A percentile compares a stretch with the other conserved stretches of the same genome.
These are phyloP conservation scores for Neostethus bicornis DNA, from an alignment of 2,797 vertebrate genomes.

Conservation along the genomic window DNA sequence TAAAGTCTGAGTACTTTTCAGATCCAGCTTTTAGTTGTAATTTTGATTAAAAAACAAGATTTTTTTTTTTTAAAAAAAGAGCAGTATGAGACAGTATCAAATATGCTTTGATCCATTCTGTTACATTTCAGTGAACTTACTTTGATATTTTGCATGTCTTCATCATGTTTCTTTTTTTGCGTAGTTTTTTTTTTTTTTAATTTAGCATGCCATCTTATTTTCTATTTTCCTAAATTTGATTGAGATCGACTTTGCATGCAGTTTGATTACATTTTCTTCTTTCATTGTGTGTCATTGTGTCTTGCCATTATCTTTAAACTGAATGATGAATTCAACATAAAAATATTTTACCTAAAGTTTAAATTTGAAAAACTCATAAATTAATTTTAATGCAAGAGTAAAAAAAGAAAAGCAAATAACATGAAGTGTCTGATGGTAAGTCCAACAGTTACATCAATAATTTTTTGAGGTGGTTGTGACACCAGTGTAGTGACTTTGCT, in stretches of 20 bases:
- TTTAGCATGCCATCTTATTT: conserved; percentile 64
- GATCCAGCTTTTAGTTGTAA: too few relatives aligned
- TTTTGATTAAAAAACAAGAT: too few relatives aligned
- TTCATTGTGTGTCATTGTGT: conserved; percentile 25
- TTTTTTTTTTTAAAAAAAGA: too few relatives aligned
- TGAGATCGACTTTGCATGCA: conserved; percentile 74
- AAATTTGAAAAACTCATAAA: conserved; percentile 7
- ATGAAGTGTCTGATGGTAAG: conserved; percentile 58
- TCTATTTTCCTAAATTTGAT: conserved; percentile 47
- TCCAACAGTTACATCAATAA: conserved; percentile 19
- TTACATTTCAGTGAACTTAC: conserved; percentile 48
- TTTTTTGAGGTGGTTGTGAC: conserved; percentile 1
- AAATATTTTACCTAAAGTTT: conserved; percentile 10
- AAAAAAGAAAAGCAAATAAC: conserved; percentile 19
- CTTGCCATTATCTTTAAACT: conserved; percentile 22
- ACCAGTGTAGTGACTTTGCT: conserved; percentile 2
- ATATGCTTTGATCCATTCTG: conserved; percentile 70
- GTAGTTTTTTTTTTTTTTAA: conserved; percentile 41
- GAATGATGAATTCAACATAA: conserved; percentile 24
- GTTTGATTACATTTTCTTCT: conserved; percentile 37
- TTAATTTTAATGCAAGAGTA: conserved; percentile 1
- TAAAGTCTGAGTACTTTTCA: background rate
- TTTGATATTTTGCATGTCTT: conserved; percentile 30
- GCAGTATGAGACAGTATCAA: too few relatives aligned
- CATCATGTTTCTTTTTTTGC: conserved; percentile 27